Conservation (phyloP, 2,797 vertebrate genomes). For the Nasua narica region DNA sequence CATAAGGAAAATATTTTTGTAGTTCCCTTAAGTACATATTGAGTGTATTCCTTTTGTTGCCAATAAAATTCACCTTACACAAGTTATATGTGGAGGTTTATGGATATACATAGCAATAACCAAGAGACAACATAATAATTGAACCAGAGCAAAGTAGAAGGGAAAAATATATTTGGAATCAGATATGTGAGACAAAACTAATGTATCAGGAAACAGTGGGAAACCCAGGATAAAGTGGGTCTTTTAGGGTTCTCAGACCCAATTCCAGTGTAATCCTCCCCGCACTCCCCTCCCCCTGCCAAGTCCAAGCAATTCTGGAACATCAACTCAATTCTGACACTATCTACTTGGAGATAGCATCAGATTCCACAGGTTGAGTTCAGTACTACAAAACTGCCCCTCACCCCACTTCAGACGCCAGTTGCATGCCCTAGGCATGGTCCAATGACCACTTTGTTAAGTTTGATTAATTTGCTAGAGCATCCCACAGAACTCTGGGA, state of each 20-base stretch:
- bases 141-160: neutral
- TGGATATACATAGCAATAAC: neutral
- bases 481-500: neutral
- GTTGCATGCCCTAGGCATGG: neutral
- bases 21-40: neutral
- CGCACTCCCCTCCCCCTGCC: fast-evolving
- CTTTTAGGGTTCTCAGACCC: neutral
- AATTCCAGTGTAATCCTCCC: neutral
- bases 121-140: neutral
- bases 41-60: neutral
- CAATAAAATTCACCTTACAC: neutral
- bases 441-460: neutral
- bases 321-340: neutral
- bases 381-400: neutral
- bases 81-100: neutral
- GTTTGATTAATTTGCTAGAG: neutral
- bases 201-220: neutral
- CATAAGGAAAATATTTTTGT: neutral
- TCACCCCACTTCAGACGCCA: neutral
- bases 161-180: neutral
- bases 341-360: neutral
- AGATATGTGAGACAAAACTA: neutral
- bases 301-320: neutral
- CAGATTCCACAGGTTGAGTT: neutral
- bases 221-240: neutral